phyloP scores from a whole-genome alignment of 2,888 invertebrate genomes.

The Hoplodrina ambigua region DNA sequence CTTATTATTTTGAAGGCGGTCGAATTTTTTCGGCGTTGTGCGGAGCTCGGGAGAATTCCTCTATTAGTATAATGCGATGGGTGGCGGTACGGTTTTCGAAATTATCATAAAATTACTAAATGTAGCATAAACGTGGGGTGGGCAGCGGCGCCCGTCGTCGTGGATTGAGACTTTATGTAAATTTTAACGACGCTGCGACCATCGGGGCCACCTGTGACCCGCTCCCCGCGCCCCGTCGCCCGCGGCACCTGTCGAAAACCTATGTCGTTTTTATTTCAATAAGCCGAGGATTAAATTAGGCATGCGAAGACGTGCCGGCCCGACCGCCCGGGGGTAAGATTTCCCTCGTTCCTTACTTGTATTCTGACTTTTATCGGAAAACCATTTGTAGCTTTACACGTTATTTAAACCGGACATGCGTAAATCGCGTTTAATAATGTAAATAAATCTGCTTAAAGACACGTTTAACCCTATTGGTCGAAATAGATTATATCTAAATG shows the following conservation, averaged over 20 bases:
- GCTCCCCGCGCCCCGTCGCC: slow-evolving; percentile 73
- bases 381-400: slow-evolving; percentile 64
- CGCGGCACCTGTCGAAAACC: slow-evolving; percentile 89
- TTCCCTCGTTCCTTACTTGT: slow-evolving; percentile 75
- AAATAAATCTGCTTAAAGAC: slow-evolving; percentile 19
- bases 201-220: slow-evolving; percentile 89
- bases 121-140: slow-evolving; percentile 90
- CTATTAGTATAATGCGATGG: slow-evolving; percentile 91
- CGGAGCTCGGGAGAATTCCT: slow-evolving; percentile 81
- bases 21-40: slow-evolving; percentile 81
- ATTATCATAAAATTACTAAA: slow-evolving; percentile 91
- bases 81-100: slow-evolving; percentile 89
- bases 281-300: slow-evolving; percentile 89
- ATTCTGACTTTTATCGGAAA: slow-evolving; percentile 67
- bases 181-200: slow-evolving; percentile 91
- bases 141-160: slow-evolving; percentile 85
- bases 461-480: background rate
- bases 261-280: slow-evolving; percentile 91
- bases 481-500: no score
- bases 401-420: slow-evolving; percentile 58
- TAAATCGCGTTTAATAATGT: slow-evolving; percentile 59
- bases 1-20: slow-evolving; percentile 86
- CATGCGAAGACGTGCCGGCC: slow-evolving; percentile 82
- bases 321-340: slow-evolving; percentile 67
- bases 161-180: slow-evolving; percentile 91